Conservation (phyloP, 2,797 vertebrate species). For the Notolabrus celidotus region DNA sequence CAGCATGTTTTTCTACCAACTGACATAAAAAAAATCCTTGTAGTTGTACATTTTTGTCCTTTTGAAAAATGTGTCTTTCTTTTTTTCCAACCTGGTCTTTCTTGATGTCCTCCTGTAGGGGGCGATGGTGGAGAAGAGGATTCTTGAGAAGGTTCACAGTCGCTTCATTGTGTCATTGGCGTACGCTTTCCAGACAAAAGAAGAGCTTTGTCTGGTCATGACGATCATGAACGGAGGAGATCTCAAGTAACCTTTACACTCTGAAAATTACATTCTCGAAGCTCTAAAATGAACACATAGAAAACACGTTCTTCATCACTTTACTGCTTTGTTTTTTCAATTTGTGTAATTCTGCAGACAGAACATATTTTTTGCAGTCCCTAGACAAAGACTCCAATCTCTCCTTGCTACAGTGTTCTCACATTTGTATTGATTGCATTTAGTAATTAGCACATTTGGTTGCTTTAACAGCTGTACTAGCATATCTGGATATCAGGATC, state of each 20-base stretch:
- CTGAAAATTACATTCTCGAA: slow-evolving; percentile 45
- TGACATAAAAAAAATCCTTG: neutral
- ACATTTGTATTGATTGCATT: too few species aligned
- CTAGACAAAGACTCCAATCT: too few species aligned
- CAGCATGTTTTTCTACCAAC: neutral
- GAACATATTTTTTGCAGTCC: too few species aligned
- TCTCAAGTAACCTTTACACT: slow-evolving; percentile 87
- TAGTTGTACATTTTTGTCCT: neutral
- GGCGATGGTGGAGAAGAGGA: slow-evolving; percentile 91
- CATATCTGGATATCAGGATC: too few species aligned
- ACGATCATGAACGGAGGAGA: slow-evolving; percentile 95
- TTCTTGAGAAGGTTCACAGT: slow-evolving; percentile 90
- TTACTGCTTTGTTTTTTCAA: too few species aligned
- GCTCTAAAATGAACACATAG: slow-evolving; percentile 20
- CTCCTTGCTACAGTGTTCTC: too few species aligned
- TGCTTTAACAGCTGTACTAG: too few species aligned
- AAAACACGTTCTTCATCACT: neutral
- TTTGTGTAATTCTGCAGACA: too few species aligned
- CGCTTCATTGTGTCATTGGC: slow-evolving; percentile 91
- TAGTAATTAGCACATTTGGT: too few species aligned
- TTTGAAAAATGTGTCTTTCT: neutral
- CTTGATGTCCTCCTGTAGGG: slow-evolving; percentile 74
- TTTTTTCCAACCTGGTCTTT: neutral
- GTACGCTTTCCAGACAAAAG: slow-evolving; percentile 92
- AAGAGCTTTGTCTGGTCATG: slow-evolving; percentile 93